Evolutionary conservation across 2,113 vertebrate species (phyloP).

Genomic region (Aspiorhynchus laticeps): DNA sequence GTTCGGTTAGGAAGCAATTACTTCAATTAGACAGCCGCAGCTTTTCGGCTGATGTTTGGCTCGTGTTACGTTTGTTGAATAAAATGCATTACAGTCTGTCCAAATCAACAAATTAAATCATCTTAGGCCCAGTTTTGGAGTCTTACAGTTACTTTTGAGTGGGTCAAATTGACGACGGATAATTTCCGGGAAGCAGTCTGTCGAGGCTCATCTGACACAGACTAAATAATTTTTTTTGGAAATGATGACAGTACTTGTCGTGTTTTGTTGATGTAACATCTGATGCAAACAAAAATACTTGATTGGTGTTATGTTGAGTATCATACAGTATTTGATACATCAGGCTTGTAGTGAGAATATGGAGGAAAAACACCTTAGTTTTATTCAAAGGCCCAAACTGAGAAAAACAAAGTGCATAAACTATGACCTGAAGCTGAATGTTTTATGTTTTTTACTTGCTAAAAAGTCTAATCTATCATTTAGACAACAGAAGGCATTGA

Average conservation of each 20-base stretch:
- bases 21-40: neutral
- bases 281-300: neutral
- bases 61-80: neutral
- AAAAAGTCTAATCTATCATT: neutral
- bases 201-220: neutral
- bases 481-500: neutral
- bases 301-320: neutral
- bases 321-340: neutral
- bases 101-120: conserved; percentile 18
- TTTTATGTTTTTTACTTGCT: neutral
- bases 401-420: neutral
- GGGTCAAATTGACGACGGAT: neutral
- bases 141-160: neutral
- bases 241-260: neutral
- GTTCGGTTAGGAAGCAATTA: conserved; percentile 28
- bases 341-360: neutral
- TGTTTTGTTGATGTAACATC: neutral
- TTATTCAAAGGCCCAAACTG: no score
- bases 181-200: conserved; percentile 1
- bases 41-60: neutral
- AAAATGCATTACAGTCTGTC: neutral
- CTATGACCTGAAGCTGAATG: neutral
- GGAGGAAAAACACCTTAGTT: neutral
- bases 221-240: neutral
- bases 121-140: neutral